Conservation (phyloP, 2,888 invertebrate genomes). For the Ectemnius continuus region DNA sequence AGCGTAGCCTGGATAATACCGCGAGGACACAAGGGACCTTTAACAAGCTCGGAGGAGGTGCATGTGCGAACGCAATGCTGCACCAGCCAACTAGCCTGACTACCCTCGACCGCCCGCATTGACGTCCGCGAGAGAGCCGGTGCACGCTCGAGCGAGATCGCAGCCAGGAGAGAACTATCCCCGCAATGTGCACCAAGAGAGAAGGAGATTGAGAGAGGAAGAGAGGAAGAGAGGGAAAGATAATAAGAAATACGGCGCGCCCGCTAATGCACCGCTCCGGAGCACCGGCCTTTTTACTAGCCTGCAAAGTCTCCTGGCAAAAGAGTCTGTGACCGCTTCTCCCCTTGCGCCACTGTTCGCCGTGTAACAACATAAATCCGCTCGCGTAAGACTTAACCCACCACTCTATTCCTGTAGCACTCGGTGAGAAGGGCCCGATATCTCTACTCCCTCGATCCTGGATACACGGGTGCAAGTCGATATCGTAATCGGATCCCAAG, state of each 20-base stretch:
- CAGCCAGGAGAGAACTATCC: slow-evolving; percentile 1
- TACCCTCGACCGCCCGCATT: slow-evolving; percentile 61
- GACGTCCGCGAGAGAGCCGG: slow-evolving; percentile 44
- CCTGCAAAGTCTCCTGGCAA: slow-evolving; percentile 36
- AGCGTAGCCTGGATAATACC: slow-evolving; percentile 50
- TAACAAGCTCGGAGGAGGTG: slow-evolving; percentile 61
- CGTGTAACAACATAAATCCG: neutral
- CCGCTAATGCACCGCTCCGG: slow-evolving; percentile 50
- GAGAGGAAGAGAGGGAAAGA: slow-evolving; percentile 27
- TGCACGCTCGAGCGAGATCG: slow-evolving; percentile 19
- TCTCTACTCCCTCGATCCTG: no score
- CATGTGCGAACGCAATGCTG: slow-evolving; percentile 57
- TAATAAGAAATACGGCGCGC: slow-evolving; percentile 59
- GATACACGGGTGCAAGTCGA: no score
- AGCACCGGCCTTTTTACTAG: slow-evolving; percentile 39
- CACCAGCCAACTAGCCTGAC: slow-evolving; percentile 57
- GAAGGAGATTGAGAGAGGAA: slow-evolving; percentile 9
- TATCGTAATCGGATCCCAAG: slow-evolving; percentile 33
- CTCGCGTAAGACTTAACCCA: no score
- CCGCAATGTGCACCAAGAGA: slow-evolving; percentile 5
- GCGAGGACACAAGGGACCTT: slow-evolving; percentile 58
- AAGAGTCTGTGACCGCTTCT: slow-evolving; percentile 30
- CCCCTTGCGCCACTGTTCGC: slow-evolving; percentile 15
- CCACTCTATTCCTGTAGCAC: no score
- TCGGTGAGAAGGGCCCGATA: no score